Percentiles rank a stretch among this genome's conserved stretches.
Evolutionary conservation across 2,797 vertebrate species (phyloP).

Genomic region (Pangasius larnaudii): DNA sequence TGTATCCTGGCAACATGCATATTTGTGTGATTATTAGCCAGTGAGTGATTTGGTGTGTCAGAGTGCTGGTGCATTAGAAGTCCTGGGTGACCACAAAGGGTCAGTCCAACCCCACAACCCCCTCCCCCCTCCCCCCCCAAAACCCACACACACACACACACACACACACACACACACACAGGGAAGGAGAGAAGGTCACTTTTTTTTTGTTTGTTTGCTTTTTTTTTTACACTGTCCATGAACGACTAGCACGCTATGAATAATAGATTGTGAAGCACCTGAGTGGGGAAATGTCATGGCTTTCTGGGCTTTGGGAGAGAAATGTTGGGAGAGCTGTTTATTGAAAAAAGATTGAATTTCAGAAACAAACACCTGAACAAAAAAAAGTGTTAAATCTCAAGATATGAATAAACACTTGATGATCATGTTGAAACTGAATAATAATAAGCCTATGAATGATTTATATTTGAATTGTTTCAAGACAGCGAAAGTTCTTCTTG

Average conservation of each 20-base stretch:
- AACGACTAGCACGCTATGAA: slow-evolving; percentile 66
- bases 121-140: not conserved
- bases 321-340: not conserved
- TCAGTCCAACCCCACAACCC: not conserved
- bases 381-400: not conserved
- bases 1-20: slow-evolving; percentile 81
- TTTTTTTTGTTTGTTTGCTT: slow-evolving; percentile 41
- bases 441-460: not conserved
- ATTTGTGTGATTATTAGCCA: slow-evolving; percentile 63
- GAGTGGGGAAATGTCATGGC: slow-evolving; percentile 75
- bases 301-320: slow-evolving; percentile 63
- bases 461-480: not conserved
- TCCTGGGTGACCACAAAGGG: slow-evolving; percentile 57
- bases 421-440: not conserved
- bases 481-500: not conserved
- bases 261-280: slow-evolving; percentile 67
- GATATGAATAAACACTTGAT: not conserved
- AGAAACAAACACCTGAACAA: not conserved
- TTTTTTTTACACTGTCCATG: slow-evolving; percentile 47
- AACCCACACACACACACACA: slow-evolving; percentile 48
- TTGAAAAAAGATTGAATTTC: not conserved
- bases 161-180: slow-evolving; percentile 44
- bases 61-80: slow-evolving; percentile 62
- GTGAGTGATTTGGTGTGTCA: slow-evolving; percentile 69
- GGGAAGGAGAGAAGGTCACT: slow-evolving; percentile 54